Percentiles rank a stretch among this genome's conserved stretches.
Conservation (phyloP, 2,888 invertebrate species). For the Arge pagana region DNA sequence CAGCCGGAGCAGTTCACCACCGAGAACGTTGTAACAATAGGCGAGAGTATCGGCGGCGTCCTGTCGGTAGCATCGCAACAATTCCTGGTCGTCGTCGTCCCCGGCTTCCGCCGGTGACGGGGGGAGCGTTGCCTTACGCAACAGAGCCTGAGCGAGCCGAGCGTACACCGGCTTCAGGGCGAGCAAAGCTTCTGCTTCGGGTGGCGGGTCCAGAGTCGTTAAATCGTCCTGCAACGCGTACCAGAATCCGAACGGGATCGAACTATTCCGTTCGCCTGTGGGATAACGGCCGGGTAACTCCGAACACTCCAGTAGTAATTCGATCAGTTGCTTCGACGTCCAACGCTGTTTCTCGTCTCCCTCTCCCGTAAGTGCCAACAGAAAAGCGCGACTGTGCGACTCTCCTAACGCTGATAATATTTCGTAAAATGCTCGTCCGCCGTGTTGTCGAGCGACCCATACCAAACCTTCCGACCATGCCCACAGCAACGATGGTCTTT, state of each 20-base stretch:
- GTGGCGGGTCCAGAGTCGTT: constrained; percentile 42
- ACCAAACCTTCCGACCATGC: constrained; percentile 48
- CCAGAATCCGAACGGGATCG: constrained; percentile 89
- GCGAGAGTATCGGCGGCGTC: constrained; percentile 85
- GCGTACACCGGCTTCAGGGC: constrained; percentile 77
- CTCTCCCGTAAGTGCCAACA: constrained; percentile 61
- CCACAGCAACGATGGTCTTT: constrained; percentile 46
- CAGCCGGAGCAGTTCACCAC: constrained; percentile 72
- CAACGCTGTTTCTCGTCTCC: constrained; percentile 61
- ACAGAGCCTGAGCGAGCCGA: constrained; percentile 74
- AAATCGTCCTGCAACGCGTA: constrained; percentile 79
- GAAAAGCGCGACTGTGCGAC: constrained; percentile 61
- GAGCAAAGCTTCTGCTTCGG: constrained; percentile 39
- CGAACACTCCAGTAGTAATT: constrained; percentile 78
- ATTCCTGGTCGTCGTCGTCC: constrained; percentile 78
- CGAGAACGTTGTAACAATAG: constrained; percentile 85
- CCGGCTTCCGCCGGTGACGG: constrained; percentile 47
- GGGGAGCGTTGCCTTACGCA: constrained; percentile 81
- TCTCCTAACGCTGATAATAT: constrained; percentile 58
- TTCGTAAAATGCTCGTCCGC: constrained; percentile 47
- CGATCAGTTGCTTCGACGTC: constrained; percentile 68
- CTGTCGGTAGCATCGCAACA: constrained; percentile 84
- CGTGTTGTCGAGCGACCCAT: constrained; percentile 42
- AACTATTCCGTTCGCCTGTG: constrained; percentile 84
- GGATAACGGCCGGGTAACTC: constrained; percentile 84